A percentile compares a stretch with the other conserved stretches of the same genome.
Evolutionary conservation across 2,113 vertebrate species (phyloP).

Genomic region (Gopherus evgoodei): DNA sequence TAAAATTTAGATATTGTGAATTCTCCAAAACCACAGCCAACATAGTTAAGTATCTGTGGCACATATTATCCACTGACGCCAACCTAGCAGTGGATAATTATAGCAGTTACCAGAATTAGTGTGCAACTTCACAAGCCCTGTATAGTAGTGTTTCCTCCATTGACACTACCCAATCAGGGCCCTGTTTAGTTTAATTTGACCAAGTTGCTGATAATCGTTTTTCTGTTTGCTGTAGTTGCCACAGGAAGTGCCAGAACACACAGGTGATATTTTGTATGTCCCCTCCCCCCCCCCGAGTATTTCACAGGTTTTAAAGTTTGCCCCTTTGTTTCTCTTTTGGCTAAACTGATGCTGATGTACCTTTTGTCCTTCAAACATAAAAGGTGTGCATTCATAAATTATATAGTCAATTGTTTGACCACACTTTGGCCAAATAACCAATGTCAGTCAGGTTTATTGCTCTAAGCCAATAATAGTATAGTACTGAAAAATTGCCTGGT

Average conservation of each 20-base stretch:
- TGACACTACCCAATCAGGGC: neutral
- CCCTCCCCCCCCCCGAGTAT: neutral
- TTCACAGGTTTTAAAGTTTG: neutral
- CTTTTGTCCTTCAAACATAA: neutral
- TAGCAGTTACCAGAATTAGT: neutral
- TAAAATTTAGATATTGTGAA: neutral
- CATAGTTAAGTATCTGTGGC: neutral
- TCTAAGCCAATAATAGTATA: too few species aligned
- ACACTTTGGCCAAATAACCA: too few species aligned
- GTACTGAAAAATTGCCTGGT: too few species aligned
- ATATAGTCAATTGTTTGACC: too few species aligned
- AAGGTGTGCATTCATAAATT: neutral
- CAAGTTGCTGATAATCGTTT: neutral
- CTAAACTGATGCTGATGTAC: neutral
- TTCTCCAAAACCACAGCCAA: neutral
- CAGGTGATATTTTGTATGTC: neutral
- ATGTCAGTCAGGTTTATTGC: too few species aligned
- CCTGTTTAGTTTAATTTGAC: conserved; percentile 32
- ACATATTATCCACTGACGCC: conserved; percentile 36
- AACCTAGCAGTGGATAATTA: neutral
- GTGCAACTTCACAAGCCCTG: conserved; percentile 20
- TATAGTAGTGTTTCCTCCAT: neutral
- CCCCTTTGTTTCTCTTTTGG: neutral
- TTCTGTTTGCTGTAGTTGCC: neutral
- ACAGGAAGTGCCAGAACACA: neutral